Evolutionary conservation across 2,797 vertebrate genomes (phyloP), one percentile per base, ranked within the genome.

Genomic region (Mastacembelus armatus): DNA sequence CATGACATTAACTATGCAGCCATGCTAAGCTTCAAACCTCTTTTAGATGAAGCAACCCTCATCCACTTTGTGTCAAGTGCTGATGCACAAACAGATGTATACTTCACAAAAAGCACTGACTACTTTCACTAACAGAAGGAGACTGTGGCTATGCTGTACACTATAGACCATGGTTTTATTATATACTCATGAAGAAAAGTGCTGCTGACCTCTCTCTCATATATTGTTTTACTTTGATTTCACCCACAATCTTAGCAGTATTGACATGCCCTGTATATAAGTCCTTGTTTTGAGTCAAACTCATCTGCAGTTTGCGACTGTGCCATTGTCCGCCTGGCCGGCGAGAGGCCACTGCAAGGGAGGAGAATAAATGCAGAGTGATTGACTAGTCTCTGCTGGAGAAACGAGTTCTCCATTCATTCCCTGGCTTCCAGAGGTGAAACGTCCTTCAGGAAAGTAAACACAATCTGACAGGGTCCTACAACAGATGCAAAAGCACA

Each of bases 1-100:
- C 91, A 90, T 90, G 92, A 91, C 93, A 93, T 94, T 93, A 94
- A 90, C 92, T 84, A 92, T 92, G 89, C 91, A 90, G 85, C 84
- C 85, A 86, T 73, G 83, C 88, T 88, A 85, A 85, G 87, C 82
- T 88, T 73, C 79, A 85, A 85, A 83, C 83, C 86, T 83, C 80
- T 89, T 69, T 81, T 63, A 82, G 78, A 87, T 77, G 59, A 80
- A 86, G 69, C 71, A 83, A 54, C 80, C 66, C 77, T 83, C 72
- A 76, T 83, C 71, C 68, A 58, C 74, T 72, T 72, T 62, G 78
- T 83, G 81, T 85, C 78, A 77, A 86, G 70, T 66, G 68, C 67
- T 56, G 57, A 72, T 67, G 78, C 68, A 79, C 66, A 76, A 81
- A 82, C 60, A 78, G 74, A 76, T 36, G 63, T 44, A 38, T 43